phyloP scores from a whole-genome alignment of 1,140 invertebrate genomes.

The Euborellia annulipes region DNA sequence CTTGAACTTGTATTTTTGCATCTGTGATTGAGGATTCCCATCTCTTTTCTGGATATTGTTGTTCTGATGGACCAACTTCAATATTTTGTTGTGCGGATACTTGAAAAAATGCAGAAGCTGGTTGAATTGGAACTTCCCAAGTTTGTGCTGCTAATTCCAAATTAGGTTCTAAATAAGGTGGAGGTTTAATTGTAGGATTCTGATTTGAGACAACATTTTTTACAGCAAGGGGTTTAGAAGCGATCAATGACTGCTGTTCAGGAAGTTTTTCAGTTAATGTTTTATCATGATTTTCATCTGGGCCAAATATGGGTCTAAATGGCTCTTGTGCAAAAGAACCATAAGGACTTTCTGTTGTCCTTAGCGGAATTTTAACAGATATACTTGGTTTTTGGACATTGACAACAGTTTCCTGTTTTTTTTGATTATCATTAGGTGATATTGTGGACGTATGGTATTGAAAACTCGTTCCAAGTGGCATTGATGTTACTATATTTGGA shows the following conservation, averaged over 20 bases:
- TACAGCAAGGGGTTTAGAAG: neutral
- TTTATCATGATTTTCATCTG: slow-evolving; percentile 5
- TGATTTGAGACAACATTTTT: slow-evolving; percentile 3
- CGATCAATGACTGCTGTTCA: neutral
- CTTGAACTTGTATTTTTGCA: neutral
- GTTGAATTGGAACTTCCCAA: no score
- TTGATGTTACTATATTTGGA: slow-evolving; percentile 12
- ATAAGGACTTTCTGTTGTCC: slow-evolving; percentile 26
- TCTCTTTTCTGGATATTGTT: neutral
- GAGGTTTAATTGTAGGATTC: slow-evolving; percentile 10
- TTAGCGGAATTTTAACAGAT: slow-evolving; percentile 1
- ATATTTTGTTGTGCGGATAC: no score
- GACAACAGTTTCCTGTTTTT: neutral
- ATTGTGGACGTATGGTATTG: slow-evolving; percentile 7
- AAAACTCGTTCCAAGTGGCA: slow-evolving; percentile 12
- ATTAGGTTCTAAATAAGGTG: slow-evolving; percentile 13
- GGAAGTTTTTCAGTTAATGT: neutral
- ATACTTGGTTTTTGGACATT: slow-evolving; percentile 3
- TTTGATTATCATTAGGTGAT: neutral
- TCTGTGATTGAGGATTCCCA: neutral
- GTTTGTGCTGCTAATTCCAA: slow-evolving; percentile 6
- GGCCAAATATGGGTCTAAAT: slow-evolving; percentile 22
- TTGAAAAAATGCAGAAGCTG: no score
- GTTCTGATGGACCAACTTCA: no score
- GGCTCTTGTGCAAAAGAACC: slow-evolving; percentile 18